phyloP scores from a whole-genome alignment of 2,113 vertebrate genomes.

The Leptobrachium leishanense region DNA sequence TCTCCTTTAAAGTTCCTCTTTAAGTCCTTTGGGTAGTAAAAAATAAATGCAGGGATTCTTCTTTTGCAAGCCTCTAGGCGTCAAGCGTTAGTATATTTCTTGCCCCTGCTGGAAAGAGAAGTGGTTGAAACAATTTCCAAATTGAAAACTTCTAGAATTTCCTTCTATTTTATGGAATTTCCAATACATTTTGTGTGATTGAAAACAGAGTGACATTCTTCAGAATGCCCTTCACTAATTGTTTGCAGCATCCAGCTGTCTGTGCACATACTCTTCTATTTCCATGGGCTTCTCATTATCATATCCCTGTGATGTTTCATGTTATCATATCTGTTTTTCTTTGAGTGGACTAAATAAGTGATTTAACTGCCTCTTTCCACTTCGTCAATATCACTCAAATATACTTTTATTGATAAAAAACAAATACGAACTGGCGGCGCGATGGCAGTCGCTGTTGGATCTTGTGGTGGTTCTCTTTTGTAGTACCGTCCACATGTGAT shows the following conservation, averaged over 20 bases:
- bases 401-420: neutral
- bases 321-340: constrained; percentile 37
- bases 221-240: constrained; percentile 40
- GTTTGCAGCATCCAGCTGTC: constrained; percentile 46
- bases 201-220: constrained; percentile 46
- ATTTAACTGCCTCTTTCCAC: constrained; percentile 13
- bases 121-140: neutral
- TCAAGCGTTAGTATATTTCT: neutral
- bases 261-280: constrained; percentile 31
- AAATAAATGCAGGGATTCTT: neutral
- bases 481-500: too few species aligned
- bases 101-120: neutral
- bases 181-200: constrained; percentile 38
- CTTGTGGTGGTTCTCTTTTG: too few species aligned
- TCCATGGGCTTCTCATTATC: constrained; percentile 37
- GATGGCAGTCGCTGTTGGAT: too few species aligned
- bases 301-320: constrained; percentile 36
- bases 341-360: constrained; percentile 24
- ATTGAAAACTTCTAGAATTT: constrained; percentile 14
- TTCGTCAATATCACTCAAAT: neutral
- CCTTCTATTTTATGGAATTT: constrained; percentile 24
- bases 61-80: neutral
- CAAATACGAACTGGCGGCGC: too few species aligned
- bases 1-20: neutral
- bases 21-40: neutral